Evolutionary conservation across 2,888 invertebrate genomes (phyloP).

Genomic region (Sesia apiformis): DNA sequence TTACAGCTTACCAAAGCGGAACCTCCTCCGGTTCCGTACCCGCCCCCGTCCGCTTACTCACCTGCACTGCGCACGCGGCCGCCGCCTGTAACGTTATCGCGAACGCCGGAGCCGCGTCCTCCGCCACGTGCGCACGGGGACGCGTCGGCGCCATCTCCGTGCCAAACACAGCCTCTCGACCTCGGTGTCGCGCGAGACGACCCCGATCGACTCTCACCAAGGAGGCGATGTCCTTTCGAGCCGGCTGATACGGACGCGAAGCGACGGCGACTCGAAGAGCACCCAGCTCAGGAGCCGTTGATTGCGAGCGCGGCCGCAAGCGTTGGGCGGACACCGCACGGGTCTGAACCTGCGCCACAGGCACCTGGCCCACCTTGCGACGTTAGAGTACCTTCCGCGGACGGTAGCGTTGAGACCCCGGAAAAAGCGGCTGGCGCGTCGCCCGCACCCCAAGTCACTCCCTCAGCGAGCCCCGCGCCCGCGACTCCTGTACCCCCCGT

Average conservation of each 20-base stretch:
- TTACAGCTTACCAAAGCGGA: conserved; percentile 76
- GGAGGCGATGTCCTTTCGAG: conserved; percentile 76
- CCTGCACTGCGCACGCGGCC: conserved; percentile 48
- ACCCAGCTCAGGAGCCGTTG: conserved; percentile 74
- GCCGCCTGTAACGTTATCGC: conserved; percentile 75
- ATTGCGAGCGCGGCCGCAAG: conserved; percentile 82
- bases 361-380: conserved; percentile 63
- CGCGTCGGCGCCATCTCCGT: conserved; percentile 50
- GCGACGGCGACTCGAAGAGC: conserved; percentile 77
- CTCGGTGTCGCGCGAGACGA: conserved; percentile 81
- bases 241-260: conserved; percentile 75
- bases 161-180: conserved; percentile 87
- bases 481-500: conserved; percentile 51
- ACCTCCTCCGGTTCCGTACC: conserved; percentile 58
- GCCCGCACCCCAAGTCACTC: conserved; percentile 49
- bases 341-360: conserved; percentile 64
- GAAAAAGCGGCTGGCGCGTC: conserved; percentile 67
- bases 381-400: conserved; percentile 76
- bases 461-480: conserved; percentile 55
- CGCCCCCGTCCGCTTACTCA: conserved; percentile 53
- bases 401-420: conserved; percentile 74
- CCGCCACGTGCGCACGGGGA: conserved; percentile 43
- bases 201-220: conserved; percentile 75
- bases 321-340: conserved; percentile 79
- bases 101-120: conserved; percentile 69